Conservation (phyloP, 2,888 invertebrate species). For the Rhaphigaster nebulosa region DNA sequence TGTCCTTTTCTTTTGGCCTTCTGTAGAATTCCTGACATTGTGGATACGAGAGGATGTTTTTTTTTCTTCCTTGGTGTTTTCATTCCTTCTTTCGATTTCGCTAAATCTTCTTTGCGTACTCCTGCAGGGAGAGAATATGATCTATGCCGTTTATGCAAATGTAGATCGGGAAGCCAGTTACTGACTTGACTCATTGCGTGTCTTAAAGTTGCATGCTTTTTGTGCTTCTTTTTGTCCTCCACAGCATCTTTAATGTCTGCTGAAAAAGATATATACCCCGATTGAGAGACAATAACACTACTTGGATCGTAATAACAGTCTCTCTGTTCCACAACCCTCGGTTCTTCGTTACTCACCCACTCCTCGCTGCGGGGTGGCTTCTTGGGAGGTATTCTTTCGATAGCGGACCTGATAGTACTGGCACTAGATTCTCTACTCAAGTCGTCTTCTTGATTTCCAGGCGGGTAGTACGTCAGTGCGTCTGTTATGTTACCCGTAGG, state of each 20-base stretch:
- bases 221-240: slow-evolving; percentile 76
- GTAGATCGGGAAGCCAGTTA: slow-evolving; percentile 85
- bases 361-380: slow-evolving; percentile 62
- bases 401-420: slow-evolving; percentile 60
- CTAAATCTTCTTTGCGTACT: slow-evolving; percentile 67
- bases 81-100: slow-evolving; percentile 63
- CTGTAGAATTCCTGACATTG: slow-evolving; percentile 87
- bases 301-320: slow-evolving; percentile 72
- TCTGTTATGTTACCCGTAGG: slow-evolving; percentile 82
- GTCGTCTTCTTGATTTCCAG: slow-evolving; percentile 66
- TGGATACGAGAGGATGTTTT: slow-evolving; percentile 84
- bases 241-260: slow-evolving; percentile 75
- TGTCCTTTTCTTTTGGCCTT: slow-evolving; percentile 82
- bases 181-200: slow-evolving; percentile 86
- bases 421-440: slow-evolving; percentile 63
- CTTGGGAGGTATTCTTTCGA: slow-evolving; percentile 60
- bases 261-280: slow-evolving; percentile 83
- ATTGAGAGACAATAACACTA: slow-evolving; percentile 81
- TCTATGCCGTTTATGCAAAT: slow-evolving; percentile 82
- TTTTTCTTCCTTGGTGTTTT: slow-evolving; percentile 75
- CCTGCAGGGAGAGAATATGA: slow-evolving; percentile 86
- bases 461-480: slow-evolving; percentile 86
- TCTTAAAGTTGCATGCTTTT: slow-evolving; percentile 79
- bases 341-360: slow-evolving; percentile 59
- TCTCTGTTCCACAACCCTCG: slow-evolving; percentile 62